Percentiles rank a stretch among this genome's conserved stretches.
Evolutionary conservation across 1,140 invertebrate genomes (phyloP).

Genomic region (Hylyphantes graminicola): DNA sequence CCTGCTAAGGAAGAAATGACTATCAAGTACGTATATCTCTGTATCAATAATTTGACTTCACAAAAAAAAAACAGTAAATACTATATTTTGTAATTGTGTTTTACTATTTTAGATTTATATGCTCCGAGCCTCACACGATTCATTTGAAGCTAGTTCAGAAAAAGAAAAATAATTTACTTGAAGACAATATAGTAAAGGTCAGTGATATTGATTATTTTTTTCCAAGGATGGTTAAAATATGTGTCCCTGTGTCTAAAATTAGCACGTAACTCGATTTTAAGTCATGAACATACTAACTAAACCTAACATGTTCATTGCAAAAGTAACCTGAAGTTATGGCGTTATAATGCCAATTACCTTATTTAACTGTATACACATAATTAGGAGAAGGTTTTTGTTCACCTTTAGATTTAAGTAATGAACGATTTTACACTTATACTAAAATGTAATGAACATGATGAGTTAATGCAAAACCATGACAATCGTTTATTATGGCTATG

Average conservation of each 20-base stretch:
- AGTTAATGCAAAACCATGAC: no score
- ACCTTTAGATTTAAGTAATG: no score
- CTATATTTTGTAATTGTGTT: neutral
- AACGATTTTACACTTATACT: no score
- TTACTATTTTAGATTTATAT: conserved; percentile 54
- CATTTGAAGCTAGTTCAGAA: conserved; percentile 65
- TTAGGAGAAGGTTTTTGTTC: no score
- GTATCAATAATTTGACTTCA: neutral
- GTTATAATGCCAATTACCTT: no score
- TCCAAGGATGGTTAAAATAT: neutral
- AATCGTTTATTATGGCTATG: no score
- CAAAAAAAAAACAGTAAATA: neutral
- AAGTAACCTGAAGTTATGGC: no score
- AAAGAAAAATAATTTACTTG: conserved; percentile 62
- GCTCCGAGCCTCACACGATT: conserved; percentile 66
- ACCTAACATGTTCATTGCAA: no score
- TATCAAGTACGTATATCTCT: conserved; percentile 64
- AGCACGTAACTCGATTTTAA: neutral
- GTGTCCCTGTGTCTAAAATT: neutral
- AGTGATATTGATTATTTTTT: conserved; percentile 27
- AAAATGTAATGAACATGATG: no score
- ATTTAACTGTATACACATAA: no score
- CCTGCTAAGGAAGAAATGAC: conserved; percentile 65
- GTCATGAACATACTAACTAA: no score
- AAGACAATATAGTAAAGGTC: conserved; percentile 63